Conservation (phyloP, 1,140 invertebrate species). For the Drosophila biarmipes region DNA sequence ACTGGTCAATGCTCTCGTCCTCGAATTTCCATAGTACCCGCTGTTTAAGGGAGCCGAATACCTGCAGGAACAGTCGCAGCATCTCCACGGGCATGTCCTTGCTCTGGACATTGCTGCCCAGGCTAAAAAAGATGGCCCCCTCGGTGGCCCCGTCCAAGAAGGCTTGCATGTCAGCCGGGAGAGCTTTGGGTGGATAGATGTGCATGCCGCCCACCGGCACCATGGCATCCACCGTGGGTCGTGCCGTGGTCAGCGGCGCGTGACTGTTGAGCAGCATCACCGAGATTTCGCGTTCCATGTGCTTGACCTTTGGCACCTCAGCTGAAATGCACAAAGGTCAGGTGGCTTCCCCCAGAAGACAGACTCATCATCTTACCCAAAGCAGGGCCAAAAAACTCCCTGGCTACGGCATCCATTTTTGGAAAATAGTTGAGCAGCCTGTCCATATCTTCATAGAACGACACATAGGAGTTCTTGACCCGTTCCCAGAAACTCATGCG, state of each 20-base stretch:
- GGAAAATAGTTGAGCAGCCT: constrained; percentile 67
- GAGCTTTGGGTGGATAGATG: constrained; percentile 71
- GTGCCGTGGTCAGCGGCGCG: constrained; percentile 68
- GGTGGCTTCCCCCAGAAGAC: not conserved
- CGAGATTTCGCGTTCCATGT: constrained; percentile 85
- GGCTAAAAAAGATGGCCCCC: constrained; percentile 87
- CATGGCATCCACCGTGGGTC: constrained; percentile 72
- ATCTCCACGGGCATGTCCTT: constrained; percentile 85
- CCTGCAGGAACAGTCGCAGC: constrained; percentile 85
- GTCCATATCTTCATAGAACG: constrained; percentile 62
- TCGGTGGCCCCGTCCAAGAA: constrained; percentile 84
- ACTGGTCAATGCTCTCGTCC: constrained; percentile 84
- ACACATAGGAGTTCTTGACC: constrained; percentile 62
- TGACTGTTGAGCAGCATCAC: constrained; percentile 81
- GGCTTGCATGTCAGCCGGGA: constrained; percentile 81
- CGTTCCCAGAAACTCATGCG: constrained; percentile 84
- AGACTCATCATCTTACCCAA: constrained; percentile 43
- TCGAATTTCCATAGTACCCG: constrained; percentile 88
- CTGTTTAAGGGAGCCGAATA: constrained; percentile 86
- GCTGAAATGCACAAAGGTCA: constrained; percentile 30
- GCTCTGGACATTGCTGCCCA: constrained; percentile 85
- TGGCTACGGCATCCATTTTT: constrained; percentile 78
- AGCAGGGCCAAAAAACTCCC: constrained; percentile 75
- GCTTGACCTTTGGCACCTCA: constrained; percentile 84
- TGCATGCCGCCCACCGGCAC: constrained; percentile 83